These are phyloP conservation scores for Crypturellus undulatus DNA, from an alignment of 2,113 vertebrate species.

Conservation along the genomic window DNA sequence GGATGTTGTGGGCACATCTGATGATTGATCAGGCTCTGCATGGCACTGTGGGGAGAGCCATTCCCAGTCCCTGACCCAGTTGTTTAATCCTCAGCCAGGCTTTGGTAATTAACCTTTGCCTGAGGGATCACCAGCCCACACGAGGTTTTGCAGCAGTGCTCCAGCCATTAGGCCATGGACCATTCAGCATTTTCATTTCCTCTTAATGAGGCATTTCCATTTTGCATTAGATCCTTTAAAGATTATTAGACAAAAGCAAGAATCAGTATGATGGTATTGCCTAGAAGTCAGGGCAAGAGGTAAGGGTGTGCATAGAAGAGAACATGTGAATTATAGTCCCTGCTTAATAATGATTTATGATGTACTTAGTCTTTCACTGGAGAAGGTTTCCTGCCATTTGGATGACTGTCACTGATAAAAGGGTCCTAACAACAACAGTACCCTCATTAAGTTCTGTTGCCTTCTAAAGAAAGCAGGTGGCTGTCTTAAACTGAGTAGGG, in stretches of 20 bases:
- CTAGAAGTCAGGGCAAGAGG: neutral
- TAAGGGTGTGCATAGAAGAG: neutral
- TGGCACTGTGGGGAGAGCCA: neutral
- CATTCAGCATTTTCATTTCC: neutral
- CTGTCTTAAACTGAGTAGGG: neutral
- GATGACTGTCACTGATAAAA: neutral
- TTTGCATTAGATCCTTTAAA: neutral
- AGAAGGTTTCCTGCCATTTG: neutral
- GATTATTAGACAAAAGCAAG: neutral
- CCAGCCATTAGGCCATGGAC: neutral
- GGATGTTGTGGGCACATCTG: neutral
- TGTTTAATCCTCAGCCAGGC: neutral
- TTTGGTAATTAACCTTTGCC: conserved; percentile 4
- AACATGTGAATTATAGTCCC: neutral
- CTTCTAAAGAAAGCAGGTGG: neutral
- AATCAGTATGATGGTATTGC: neutral
- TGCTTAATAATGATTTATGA: neutral
- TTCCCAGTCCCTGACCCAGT: neutral
- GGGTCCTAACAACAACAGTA: neutral
- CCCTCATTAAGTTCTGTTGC: neutral
- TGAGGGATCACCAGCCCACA: neutral
- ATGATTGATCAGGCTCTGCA: neutral
- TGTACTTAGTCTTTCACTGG: neutral
- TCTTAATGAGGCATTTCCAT: neutral
- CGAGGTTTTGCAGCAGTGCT: neutral